Evolutionary conservation across 2,888 invertebrate genomes (phyloP).

Genomic region (Allolobophora icterica): DNA sequence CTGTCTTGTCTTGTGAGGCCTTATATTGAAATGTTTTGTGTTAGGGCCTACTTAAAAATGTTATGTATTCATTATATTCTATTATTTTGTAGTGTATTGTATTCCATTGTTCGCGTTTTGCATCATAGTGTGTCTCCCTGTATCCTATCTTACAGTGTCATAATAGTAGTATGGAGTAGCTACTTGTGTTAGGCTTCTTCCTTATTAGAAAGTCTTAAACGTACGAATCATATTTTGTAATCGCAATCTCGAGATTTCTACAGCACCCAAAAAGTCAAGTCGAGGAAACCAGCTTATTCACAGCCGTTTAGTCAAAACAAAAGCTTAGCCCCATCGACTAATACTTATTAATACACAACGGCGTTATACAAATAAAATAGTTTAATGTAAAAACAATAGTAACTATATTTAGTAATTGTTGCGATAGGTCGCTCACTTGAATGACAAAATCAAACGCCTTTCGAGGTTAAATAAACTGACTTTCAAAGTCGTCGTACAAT

Average conservation of each 20-base stretch:
- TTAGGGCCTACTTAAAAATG: background rate
- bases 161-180: too few relatives aligned
- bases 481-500: background rate
- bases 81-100: too few relatives aligned
- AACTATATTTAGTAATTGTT: too few relatives aligned
- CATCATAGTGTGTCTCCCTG: too few relatives aligned
- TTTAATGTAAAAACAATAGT: background rate
- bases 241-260: too few relatives aligned
- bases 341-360: background rate
- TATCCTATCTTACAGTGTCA: too few relatives aligned
- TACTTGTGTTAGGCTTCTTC: too few relatives aligned
- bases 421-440: background rate
- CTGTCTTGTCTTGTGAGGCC: background rate
- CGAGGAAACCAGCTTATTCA: too few relatives aligned
- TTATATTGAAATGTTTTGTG: background rate
- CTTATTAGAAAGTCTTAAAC: too few relatives aligned
- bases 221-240: too few relatives aligned
- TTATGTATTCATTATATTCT: background rate
- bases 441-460: slow-evolving; percentile 17
- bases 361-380: background rate
- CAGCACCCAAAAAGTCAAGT: too few relatives aligned
- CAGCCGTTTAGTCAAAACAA: background rate
- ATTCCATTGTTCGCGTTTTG: too few relatives aligned
- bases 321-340: background rate
- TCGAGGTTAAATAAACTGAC: background rate